Conservation (phyloP, 2,797 vertebrate genomes). For the Nannoperca obscura region DNA sequence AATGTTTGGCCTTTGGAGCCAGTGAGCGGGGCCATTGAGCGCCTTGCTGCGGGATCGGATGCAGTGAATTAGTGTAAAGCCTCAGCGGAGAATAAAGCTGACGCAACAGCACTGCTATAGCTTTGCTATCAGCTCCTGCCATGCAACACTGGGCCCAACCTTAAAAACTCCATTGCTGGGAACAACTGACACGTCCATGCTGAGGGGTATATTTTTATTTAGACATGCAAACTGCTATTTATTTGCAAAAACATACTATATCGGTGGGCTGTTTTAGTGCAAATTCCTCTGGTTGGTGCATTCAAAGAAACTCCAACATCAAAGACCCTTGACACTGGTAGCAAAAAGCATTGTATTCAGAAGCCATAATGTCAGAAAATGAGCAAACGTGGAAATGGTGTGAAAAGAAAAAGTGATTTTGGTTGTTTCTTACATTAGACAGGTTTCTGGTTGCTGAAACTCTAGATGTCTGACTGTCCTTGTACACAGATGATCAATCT, state of each 20-base stretch:
- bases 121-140: constrained; percentile 66
- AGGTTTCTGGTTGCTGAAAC: too few relatives aligned
- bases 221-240: not conserved
- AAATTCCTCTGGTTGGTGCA: not conserved
- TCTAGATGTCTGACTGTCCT: not conserved
- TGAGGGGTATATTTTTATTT: constrained; percentile 20
- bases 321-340: not conserved
- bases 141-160: constrained; percentile 59
- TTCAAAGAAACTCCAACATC: not conserved
- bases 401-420: not conserved
- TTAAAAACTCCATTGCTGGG: constrained; percentile 44
- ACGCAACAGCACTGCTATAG: constrained; percentile 69
- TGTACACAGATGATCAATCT: not conserved
- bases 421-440: not conserved
- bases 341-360: not conserved
- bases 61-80: constrained; percentile 83
- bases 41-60: constrained; percentile 77
- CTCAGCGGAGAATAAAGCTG: constrained; percentile 80
- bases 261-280: not conserved
- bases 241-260: not conserved
- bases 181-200: constrained; percentile 29
- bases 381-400: not conserved
- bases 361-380: not conserved
- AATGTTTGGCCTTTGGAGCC: constrained; percentile 79
- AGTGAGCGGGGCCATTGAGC: constrained; percentile 77